Conservation (phyloP, 2,797 vertebrate genomes). For the Babyrousa celebensis region DNA sequence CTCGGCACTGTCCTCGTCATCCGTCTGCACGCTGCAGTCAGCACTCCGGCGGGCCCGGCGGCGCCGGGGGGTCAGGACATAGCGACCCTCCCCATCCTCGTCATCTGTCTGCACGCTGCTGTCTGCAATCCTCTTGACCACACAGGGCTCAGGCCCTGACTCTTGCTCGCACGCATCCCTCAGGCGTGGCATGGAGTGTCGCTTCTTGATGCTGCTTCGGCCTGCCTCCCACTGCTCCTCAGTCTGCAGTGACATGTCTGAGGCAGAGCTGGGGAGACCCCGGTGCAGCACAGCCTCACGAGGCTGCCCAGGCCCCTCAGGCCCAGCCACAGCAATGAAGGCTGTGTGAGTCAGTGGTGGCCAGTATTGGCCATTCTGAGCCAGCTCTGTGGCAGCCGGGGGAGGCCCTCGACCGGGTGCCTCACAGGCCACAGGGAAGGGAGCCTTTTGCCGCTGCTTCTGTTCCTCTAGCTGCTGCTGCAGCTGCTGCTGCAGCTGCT, state of each 20-base stretch:
- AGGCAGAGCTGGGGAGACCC: constrained; percentile 97
- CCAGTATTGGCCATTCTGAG: constrained; percentile 97
- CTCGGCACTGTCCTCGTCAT: constrained; percentile 98
- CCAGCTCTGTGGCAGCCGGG: constrained; percentile 91
- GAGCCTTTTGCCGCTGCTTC: constrained; percentile 95
- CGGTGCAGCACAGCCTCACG: constrained; percentile 91
- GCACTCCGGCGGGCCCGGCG: constrained; percentile 96
- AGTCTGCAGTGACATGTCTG: constrained; percentile 97
- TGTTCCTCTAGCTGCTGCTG: constrained; percentile 99
- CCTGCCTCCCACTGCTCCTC: constrained; percentile 94
- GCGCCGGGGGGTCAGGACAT: constrained; percentile 94
- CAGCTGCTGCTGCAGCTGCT: constrained; percentile 99
- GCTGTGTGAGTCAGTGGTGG: constrained; percentile 89
- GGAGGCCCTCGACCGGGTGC: constrained; percentile 94
- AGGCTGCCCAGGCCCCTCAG: constrained; percentile 90
- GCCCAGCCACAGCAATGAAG: constrained; percentile 90
- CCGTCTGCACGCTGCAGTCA: constrained; percentile 99
- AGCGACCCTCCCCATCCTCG: constrained; percentile 97
- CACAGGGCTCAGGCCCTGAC: constrained; percentile 89
- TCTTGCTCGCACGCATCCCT: constrained; percentile 96
- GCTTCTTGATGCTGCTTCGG: constrained; percentile 95
- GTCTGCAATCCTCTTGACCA: constrained; percentile 94
- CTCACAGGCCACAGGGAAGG: constrained; percentile 94
- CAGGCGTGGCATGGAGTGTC: constrained; percentile 98
- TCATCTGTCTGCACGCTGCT: constrained; percentile 99